phyloP scores from a whole-genome alignment of 1,140 invertebrate genomes.

The Pteromalus puparum region DNA sequence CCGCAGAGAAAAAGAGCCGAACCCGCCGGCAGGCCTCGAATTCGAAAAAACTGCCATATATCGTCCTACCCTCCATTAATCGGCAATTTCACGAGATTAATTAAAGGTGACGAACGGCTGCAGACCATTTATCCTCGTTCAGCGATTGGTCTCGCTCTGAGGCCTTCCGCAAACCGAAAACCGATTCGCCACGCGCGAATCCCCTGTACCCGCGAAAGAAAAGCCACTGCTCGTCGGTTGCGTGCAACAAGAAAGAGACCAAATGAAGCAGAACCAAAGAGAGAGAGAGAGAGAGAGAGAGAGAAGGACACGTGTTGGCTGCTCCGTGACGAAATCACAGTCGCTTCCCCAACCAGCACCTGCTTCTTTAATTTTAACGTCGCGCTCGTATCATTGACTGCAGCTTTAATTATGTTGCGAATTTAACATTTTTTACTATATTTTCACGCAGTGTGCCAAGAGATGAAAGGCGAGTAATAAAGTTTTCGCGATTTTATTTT shows the following conservation, averaged over 20 bases:
- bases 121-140: slow-evolving; percentile 18
- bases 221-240: slow-evolving; percentile 9
- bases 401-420: too few species aligned
- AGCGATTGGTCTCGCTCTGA: not conserved
- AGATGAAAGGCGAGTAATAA: not conserved
- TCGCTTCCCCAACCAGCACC: not conserved
- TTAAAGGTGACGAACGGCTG: slow-evolving; percentile 42
- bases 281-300: too few species aligned
- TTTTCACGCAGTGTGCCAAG: too few species aligned
- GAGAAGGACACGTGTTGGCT: not conserved
- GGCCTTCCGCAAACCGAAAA: not conserved
- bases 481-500: not conserved
- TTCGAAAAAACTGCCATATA: not conserved
- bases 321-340: not conserved
- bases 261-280: slow-evolving; percentile 10
- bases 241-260: not conserved
- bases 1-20: not conserved
- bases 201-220: not conserved
- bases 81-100: slow-evolving; percentile 49
- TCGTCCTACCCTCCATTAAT: slow-evolving; percentile 31
- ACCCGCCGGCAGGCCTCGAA: not conserved
- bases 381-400: too few species aligned
- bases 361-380: not conserved
- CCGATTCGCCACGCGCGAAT: slow-evolving; percentile 1
- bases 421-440: too few species aligned